Evolutionary conservation across 1,140 invertebrate species (phyloP).

Genomic region (Drosophila cardini): DNA sequence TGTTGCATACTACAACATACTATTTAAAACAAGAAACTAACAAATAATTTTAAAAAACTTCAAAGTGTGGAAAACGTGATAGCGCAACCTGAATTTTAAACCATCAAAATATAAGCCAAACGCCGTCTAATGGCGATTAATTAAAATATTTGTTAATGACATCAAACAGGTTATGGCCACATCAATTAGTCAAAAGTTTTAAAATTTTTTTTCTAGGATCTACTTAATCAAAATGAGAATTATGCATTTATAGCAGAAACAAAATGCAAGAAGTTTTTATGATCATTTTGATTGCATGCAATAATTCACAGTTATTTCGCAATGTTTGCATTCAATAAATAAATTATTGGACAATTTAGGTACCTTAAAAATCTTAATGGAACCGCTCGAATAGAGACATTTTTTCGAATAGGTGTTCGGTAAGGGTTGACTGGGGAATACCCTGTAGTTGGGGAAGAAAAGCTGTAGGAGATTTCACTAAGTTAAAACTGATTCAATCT

Average conservation of each 20-base stretch:
- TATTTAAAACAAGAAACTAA: conserved; percentile 43
- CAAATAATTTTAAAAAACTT: conserved; percentile 28
- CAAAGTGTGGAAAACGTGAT: conserved; percentile 52
- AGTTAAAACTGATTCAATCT: too few relatives aligned
- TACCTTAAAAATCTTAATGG: conserved; percentile 23
- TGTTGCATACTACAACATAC: conserved; percentile 44
- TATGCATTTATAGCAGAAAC: neutral
- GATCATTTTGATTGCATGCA: conserved; percentile 12
- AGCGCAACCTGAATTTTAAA: conserved; percentile 60
- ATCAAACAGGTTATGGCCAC: conserved; percentile 51
- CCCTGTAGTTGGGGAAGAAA: neutral
- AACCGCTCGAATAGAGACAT: neutral
- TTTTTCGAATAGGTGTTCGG: neutral
- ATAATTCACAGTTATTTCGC: conserved; percentile 14
- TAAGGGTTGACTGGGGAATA: neutral
- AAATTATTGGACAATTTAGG: conserved; percentile 15
- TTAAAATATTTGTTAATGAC: conserved; percentile 77
- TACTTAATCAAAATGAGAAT: conserved; percentile 3
- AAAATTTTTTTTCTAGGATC: conserved; percentile 16
- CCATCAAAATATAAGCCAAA: conserved; percentile 44
- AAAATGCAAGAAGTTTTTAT: conserved; percentile 10
- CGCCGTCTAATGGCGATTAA: conserved; percentile 69
- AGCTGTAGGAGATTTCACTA: too few relatives aligned
- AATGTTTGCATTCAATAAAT: conserved; percentile 13
- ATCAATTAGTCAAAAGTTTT: conserved; percentile 33